These are phyloP conservation scores for Phalacrocorax aristotelis DNA, from an alignment of 2,113 vertebrate genomes.

Conservation along the genomic window DNA sequence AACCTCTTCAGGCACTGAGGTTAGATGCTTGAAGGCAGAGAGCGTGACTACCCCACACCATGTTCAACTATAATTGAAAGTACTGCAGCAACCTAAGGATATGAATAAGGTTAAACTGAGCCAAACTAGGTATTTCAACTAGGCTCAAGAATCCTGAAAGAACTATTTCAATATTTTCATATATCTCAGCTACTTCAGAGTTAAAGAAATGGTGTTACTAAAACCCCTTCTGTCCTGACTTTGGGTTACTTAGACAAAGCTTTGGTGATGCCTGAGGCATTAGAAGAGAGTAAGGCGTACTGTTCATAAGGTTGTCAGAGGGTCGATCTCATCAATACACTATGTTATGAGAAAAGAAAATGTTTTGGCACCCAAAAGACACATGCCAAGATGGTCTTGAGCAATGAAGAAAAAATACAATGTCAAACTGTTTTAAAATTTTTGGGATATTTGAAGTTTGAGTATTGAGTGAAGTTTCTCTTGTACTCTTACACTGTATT, in stretches of 20 bases:
- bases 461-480: neutral
- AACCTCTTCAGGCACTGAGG: neutral
- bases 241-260: neutral
- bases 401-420: neutral
- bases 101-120: neutral
- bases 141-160: neutral
- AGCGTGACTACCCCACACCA: fast-evolving
- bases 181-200: neutral
- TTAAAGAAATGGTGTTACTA: neutral
- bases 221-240: neutral
- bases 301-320: neutral
- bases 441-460: neutral
- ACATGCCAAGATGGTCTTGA: neutral
- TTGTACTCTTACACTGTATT: neutral
- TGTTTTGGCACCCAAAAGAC: neutral
- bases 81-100: neutral
- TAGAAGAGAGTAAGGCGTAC: neutral
- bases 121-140: neutral
- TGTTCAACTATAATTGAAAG: neutral
- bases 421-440: neutral
- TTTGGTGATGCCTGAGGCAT: neutral
- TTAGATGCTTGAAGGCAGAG: neutral
- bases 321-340: neutral
- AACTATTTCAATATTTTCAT: neutral
- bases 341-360: neutral